Evolutionary conservation across 2,888 invertebrate species (phyloP).

Genomic region (Syrista parreyssii): DNA sequence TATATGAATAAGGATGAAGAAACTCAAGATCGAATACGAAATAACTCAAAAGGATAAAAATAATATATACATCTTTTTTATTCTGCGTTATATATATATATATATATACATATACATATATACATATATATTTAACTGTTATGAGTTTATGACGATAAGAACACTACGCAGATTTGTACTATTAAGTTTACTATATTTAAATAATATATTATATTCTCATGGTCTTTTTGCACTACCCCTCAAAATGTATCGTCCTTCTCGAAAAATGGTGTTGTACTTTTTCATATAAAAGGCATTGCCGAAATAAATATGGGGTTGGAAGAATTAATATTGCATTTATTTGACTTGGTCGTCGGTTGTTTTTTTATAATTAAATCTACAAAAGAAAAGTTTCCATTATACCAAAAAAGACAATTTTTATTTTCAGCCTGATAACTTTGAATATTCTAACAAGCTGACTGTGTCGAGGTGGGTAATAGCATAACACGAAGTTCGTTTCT

Average conservation of each 20-base stretch:
- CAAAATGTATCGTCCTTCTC: slow-evolving; percentile 50
- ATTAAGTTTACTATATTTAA: slow-evolving; percentile 58
- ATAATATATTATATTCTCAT: slow-evolving; percentile 57
- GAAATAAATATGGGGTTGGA: slow-evolving; percentile 63
- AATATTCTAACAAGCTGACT: not conserved
- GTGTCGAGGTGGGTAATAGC: not conserved
- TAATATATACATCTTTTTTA: slow-evolving; percentile 20
- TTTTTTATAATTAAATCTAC: not conserved
- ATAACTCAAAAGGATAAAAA: slow-evolving; percentile 5
- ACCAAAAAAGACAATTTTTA: not conserved
- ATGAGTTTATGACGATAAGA: slow-evolving; percentile 36
- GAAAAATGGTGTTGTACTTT: slow-evolving; percentile 63
- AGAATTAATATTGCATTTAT: slow-evolving; percentile 29
- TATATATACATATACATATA: too few relatives aligned
- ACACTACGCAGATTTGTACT: slow-evolving; percentile 49
- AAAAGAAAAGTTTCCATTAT: too few relatives aligned
- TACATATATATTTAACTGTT: slow-evolving; percentile 46
- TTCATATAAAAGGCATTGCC: slow-evolving; percentile 63
- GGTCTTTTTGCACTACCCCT: slow-evolving; percentile 49
- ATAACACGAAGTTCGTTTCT: slow-evolving; percentile 17
- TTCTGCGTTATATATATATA: slow-evolving; percentile 28
- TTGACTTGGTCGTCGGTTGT: not conserved
- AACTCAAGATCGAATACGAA: slow-evolving; percentile 10
- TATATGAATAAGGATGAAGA: slow-evolving; percentile 12
- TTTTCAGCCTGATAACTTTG: too few relatives aligned